These are phyloP conservation scores for Balaeniceps rex DNA, from an alignment of 2,113 vertebrate genomes.

Conservation along the genomic window DNA sequence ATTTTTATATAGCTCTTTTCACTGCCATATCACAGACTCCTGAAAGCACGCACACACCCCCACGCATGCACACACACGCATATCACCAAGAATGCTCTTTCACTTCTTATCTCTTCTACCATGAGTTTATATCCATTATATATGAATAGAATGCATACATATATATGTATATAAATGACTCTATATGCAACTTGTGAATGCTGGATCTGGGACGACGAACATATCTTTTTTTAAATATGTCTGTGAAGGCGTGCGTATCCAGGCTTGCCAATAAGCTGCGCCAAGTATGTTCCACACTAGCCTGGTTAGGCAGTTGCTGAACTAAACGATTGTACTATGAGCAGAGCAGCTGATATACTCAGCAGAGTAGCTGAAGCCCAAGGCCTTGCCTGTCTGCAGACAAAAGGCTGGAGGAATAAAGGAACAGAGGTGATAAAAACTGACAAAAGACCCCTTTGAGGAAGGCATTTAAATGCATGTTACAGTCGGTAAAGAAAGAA, in stretches of 20 bases:
- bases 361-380: background rate
- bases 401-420: background rate
- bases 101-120: background rate
- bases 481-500: background rate
- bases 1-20: background rate
- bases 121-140: background rate
- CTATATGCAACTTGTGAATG: background rate
- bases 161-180: background rate
- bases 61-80: rapidly evolving
- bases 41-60: background rate
- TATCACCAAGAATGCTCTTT: background rate
- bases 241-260: background rate
- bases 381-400: background rate
- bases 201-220: background rate
- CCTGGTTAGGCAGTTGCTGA: background rate
- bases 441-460: background rate
- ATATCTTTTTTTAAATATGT: background rate
- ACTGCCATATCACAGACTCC: background rate
- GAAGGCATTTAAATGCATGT: background rate
- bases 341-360: background rate
- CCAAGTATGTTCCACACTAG: background rate
- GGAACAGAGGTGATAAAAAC: background rate
- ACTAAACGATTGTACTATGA: background rate
- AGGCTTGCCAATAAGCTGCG: background rate
- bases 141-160: background rate